A percentile compares a stretch with the other conserved stretches of the same genome.
phyloP scores from a whole-genome alignment of 2,888 invertebrate genomes.

The Sinohyriopsis cumingii region DNA sequence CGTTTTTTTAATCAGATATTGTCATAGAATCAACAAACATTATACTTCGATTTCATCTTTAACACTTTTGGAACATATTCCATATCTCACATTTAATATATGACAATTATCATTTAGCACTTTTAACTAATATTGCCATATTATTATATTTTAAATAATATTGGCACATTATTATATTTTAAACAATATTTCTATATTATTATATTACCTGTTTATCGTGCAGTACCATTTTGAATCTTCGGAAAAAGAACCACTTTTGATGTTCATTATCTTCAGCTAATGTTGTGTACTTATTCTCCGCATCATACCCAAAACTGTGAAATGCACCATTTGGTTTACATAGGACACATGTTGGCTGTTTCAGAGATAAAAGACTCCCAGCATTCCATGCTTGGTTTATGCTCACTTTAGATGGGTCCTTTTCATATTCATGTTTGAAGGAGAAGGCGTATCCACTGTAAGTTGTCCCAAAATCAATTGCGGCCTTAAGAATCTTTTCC shows the following conservation, averaged over 20 bases:
- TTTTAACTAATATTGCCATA: too few relatives aligned
- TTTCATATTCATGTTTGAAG: not conserved
- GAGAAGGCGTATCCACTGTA: constrained; percentile 1
- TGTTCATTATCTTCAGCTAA: constrained; percentile 1
- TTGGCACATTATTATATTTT: not conserved
- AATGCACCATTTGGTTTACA: not conserved
- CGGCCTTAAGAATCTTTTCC: not conserved
- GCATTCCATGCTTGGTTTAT: constrained; percentile 3
- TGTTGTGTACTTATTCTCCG: not conserved
- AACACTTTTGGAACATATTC: too few relatives aligned
- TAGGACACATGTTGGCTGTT: not conserved
- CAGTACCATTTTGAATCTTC: constrained; percentile 3
- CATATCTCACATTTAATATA: too few relatives aligned
- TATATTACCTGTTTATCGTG: not conserved
- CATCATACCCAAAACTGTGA: not conserved
- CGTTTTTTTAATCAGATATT: too few relatives aligned
- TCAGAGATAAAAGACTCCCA: not conserved
- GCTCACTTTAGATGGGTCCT: not conserved
- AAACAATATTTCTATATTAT: not conserved
- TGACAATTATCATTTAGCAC: too few relatives aligned
- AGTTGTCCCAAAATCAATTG: not conserved
- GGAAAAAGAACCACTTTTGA: not conserved
- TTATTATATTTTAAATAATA: not conserved
- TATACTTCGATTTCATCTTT: too few relatives aligned
- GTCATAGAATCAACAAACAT: too few relatives aligned